Percentiles rank a stretch among this genome's conserved stretches.
phyloP scores from a whole-genome alignment of 2,113 vertebrate species.

The Nannospalax galili region DNA sequence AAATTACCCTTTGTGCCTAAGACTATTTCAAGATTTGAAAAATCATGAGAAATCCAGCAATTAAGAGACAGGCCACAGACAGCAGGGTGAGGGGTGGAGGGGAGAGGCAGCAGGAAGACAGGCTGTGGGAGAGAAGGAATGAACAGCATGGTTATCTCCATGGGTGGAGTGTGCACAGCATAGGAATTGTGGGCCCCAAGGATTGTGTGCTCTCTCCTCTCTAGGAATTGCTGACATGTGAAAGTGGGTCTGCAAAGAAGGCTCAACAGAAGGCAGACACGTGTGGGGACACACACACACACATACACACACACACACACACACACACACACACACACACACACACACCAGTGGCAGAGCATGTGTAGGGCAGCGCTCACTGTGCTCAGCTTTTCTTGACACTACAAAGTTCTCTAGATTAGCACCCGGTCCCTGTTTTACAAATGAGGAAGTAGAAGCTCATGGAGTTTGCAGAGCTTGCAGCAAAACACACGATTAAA shows the following conservation, averaged over 20 bases:
- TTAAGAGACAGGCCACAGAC: background rate
- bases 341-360: background rate
- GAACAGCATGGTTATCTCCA: background rate
- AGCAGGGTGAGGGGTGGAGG: too few species aligned
- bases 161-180: background rate
- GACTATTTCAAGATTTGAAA: background rate
- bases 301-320: background rate
- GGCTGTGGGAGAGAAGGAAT: background rate
- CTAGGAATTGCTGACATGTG: background rate
- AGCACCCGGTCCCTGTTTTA: background rate
- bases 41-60: background rate
- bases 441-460: background rate
- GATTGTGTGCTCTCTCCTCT: background rate
- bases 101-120: background rate
- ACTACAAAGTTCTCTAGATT: background rate
- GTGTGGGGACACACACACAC: too few species aligned
- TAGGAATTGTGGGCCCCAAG: background rate
- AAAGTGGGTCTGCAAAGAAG: background rate
- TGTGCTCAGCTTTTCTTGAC: background rate
- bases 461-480: background rate
- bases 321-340: background rate
- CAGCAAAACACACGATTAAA: background rate
- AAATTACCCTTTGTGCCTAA: background rate
- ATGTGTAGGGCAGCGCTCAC: background rate
- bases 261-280: background rate